Percentiles rank a stretch among this genome's conserved stretches.
Evolutionary conservation across 2,113 vertebrate species (phyloP).

Genomic region (Oncorhynchus tshawytscha): DNA sequence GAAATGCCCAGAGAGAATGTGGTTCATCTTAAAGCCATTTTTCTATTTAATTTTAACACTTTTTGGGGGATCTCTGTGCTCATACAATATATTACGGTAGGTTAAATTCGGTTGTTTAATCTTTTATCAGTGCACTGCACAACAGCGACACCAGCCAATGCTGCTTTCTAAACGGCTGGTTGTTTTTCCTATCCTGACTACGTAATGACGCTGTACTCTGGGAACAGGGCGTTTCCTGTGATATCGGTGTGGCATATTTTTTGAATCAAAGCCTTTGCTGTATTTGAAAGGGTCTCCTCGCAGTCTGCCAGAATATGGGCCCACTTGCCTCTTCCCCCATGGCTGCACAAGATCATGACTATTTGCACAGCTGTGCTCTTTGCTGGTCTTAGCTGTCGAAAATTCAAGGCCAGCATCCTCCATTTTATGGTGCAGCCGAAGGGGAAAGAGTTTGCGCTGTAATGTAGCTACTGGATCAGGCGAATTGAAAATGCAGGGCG

Average conservation of each 20-base stretch:
- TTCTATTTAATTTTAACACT: slow-evolving; percentile 43
- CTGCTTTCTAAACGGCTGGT: slow-evolving; percentile 38
- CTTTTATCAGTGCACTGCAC: slow-evolving; percentile 27
- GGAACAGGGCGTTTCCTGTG: slow-evolving; percentile 45
- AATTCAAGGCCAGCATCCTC: slow-evolving; percentile 62
- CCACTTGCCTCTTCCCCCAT: slow-evolving; percentile 48
- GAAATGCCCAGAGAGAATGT: slow-evolving; percentile 58
- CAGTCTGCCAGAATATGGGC: slow-evolving; percentile 56
- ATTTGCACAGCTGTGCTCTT: slow-evolving; percentile 65
- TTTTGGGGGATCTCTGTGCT: slow-evolving; percentile 43
- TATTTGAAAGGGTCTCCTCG: slow-evolving; percentile 69
- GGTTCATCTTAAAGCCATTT: slow-evolving; percentile 53
- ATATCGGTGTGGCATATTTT: slow-evolving; percentile 55
- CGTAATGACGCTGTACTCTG: slow-evolving; percentile 40
- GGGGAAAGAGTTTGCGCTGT: slow-evolving; percentile 33
- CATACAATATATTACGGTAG: not conserved
- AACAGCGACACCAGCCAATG: slow-evolving; percentile 52
- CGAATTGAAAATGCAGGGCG: slow-evolving; percentile 5
- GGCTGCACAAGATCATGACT: slow-evolving; percentile 51
- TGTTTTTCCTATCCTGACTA: slow-evolving; percentile 43
- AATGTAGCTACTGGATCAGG: slow-evolving; percentile 22
- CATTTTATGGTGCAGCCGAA: slow-evolving; percentile 68
- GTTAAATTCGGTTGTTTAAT: not conserved
- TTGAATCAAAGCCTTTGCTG: slow-evolving; percentile 59
- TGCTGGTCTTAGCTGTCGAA: slow-evolving; percentile 52